Percentiles rank a stretch among this genome's conserved stretches.
Evolutionary conservation across 2,797 vertebrate genomes (phyloP).

Genomic region (Coccyzus lansbergi): DNA sequence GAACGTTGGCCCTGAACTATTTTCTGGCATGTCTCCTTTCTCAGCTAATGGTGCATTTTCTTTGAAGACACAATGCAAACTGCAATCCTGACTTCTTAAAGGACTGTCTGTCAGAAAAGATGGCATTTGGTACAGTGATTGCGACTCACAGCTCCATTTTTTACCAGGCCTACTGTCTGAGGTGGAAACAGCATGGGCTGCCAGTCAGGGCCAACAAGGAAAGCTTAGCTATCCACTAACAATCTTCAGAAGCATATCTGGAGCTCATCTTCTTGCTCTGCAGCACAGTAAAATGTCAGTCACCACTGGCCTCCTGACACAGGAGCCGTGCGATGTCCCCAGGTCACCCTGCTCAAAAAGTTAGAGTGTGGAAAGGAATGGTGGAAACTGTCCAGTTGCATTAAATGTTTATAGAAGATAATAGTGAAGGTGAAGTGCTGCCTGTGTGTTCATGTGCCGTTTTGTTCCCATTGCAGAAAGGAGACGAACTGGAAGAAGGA

Average conservation of each 20-base stretch:
- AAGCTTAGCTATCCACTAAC: not conserved
- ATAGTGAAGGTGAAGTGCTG: not conserved
- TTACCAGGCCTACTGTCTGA: not conserved
- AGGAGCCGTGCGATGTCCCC: not conserved
- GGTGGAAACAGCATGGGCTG: not conserved
- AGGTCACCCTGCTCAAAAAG: not conserved
- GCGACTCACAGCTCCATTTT: not conserved
- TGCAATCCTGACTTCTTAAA: not conserved
- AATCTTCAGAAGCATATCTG: not conserved
- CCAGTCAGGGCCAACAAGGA: not conserved
- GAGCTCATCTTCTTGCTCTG: not conserved
- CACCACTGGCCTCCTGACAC: fast-evolving
- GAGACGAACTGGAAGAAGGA: slow-evolving; percentile 93
- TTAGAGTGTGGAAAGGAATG: not conserved
- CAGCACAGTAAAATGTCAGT: not conserved
- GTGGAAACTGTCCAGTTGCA: not conserved
- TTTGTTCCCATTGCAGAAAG: slow-evolving; percentile 83
- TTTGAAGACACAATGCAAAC: not conserved
- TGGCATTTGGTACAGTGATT: not conserved
- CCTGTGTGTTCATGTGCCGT: not conserved
- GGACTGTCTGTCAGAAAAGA: not conserved
- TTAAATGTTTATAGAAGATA: not conserved
- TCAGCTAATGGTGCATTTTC: not conserved
- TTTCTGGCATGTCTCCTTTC: not conserved
- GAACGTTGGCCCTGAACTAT: not conserved